A percentile compares a stretch with the other conserved stretches of the same genome.
These are phyloP conservation scores for Mola mola DNA, from an alignment of 2,113 vertebrate genomes.

Conservation along the genomic window DNA sequence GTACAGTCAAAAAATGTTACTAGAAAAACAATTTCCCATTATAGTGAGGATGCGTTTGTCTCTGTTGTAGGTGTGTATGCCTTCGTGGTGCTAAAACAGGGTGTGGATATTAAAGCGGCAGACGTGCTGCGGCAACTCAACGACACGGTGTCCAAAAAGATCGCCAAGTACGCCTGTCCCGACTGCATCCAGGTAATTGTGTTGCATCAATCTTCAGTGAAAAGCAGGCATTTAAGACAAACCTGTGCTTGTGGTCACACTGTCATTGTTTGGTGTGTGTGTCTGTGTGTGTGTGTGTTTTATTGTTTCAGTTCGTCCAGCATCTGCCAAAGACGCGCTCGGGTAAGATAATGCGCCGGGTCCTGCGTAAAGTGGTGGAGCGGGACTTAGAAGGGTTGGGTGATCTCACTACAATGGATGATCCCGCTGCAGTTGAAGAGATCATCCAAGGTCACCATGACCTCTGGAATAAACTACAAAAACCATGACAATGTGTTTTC, in stretches of 20 bases:
- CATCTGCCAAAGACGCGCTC: conserved; percentile 85
- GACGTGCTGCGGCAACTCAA: conserved; percentile 70
- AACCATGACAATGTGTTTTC: background rate
- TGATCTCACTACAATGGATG: conserved; percentile 84
- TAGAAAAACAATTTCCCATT: no score
- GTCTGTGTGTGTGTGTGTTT: background rate
- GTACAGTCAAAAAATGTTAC: background rate
- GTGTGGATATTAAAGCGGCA: conserved; percentile 32
- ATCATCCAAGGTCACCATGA: conserved; percentile 72
- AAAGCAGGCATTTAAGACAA: background rate
- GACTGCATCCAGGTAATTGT: conserved; percentile 81
- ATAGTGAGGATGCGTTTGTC: background rate
- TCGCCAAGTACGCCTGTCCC: conserved; percentile 82
- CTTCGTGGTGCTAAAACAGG: conserved; percentile 83
- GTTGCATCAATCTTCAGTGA: background rate
- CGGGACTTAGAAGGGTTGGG: conserved; percentile 75
- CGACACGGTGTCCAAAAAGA: conserved; percentile 77
- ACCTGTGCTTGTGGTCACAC: background rate
- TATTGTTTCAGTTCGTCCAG: conserved; percentile 50
- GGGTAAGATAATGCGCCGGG: conserved; percentile 84
- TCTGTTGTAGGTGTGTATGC: conserved; percentile 71
- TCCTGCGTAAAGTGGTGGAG: conserved; percentile 83
- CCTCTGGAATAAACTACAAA: conserved; percentile 47
- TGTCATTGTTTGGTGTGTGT: no score
- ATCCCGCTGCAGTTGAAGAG: conserved; percentile 76